These are phyloP conservation scores for Limnodromus scolopaceus DNA, from an alignment of 2,797 vertebrate genomes.

Conservation along the genomic window DNA sequence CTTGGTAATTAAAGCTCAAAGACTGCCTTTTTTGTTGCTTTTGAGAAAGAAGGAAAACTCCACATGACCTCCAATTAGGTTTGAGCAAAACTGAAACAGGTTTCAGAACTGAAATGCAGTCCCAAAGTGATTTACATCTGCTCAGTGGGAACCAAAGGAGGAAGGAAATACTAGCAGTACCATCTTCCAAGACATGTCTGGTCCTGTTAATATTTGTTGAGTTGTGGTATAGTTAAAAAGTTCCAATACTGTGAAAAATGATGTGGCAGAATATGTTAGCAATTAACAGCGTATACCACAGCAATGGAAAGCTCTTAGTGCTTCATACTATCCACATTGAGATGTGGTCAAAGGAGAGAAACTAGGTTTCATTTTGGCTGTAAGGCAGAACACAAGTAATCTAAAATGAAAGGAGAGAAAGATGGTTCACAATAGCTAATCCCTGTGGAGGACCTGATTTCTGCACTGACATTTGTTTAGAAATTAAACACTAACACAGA, in stretches of 20 bases:
- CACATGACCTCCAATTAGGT: constrained; percentile 32
- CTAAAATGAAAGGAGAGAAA: constrained; percentile 32
- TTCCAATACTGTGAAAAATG: constrained; percentile 48
- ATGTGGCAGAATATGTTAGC: constrained; percentile 62
- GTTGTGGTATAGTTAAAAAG: constrained; percentile 55
- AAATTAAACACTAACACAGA: neutral
- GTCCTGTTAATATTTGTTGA: constrained; percentile 57
- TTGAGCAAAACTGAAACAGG: constrained; percentile 62
- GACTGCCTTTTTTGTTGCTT: neutral
- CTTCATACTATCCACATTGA: constrained; percentile 51
- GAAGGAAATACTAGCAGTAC: constrained; percentile 43
- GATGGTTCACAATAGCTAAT: constrained; percentile 9
- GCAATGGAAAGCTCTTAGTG: constrained; percentile 49
- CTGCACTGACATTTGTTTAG: neutral
- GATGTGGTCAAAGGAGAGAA: constrained; percentile 61
- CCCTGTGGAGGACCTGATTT: neutral
- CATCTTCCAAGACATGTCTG: constrained; percentile 56
- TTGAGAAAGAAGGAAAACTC: constrained; percentile 7
- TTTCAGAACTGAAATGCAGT: constrained; percentile 44
- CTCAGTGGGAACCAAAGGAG: constrained; percentile 58
- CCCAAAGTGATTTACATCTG: constrained; percentile 57
- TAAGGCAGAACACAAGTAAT: constrained; percentile 66
- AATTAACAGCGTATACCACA: constrained; percentile 62
- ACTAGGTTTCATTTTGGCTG: constrained; percentile 64
- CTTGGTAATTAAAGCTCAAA: constrained; percentile 32